Conservation (phyloP, 2,797 vertebrate species). For the Anniella stebbinsi region DNA sequence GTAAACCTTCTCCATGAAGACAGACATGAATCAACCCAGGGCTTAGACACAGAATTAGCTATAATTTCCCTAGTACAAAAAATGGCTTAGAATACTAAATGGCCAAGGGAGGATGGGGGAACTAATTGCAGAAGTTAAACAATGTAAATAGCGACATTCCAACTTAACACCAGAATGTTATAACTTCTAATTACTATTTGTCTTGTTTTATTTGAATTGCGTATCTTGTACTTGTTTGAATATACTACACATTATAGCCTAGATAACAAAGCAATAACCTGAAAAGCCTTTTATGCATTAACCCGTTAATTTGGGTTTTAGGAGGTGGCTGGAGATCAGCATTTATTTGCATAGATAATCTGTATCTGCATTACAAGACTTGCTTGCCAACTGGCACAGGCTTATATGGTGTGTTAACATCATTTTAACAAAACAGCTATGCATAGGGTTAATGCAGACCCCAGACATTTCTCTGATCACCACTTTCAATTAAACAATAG, state of each 20-base stretch:
- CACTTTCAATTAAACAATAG: constrained; percentile 10
- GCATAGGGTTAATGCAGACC: not conserved
- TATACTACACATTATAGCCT: not conserved
- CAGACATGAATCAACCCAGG: not conserved
- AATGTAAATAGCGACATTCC: not conserved
- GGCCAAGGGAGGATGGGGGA: not conserved
- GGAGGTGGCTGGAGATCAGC: not conserved
- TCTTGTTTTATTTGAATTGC: not conserved
- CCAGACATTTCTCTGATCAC: not conserved
- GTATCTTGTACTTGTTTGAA: not conserved
- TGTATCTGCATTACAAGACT: constrained; percentile 29
- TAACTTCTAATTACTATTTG: not conserved
- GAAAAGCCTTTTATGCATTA: not conserved
- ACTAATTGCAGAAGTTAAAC: not conserved
- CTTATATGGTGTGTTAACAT: not conserved
- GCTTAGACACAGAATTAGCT: not conserved
- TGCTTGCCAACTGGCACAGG: constrained; percentile 8
- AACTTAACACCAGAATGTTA: not conserved
- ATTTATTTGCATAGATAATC: constrained; percentile 11
- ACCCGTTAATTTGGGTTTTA: not conserved
- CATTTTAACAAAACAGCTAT: constrained; percentile 24
- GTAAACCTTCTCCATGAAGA: not conserved
- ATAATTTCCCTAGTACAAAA: not conserved
- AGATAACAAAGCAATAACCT: not conserved
- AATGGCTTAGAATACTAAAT: not conserved